Evolutionary conservation across 2,113 vertebrate species (phyloP), one percentile per base, ranked within the genome.

Genomic region (Picathartes gymnocephalus): DNA sequence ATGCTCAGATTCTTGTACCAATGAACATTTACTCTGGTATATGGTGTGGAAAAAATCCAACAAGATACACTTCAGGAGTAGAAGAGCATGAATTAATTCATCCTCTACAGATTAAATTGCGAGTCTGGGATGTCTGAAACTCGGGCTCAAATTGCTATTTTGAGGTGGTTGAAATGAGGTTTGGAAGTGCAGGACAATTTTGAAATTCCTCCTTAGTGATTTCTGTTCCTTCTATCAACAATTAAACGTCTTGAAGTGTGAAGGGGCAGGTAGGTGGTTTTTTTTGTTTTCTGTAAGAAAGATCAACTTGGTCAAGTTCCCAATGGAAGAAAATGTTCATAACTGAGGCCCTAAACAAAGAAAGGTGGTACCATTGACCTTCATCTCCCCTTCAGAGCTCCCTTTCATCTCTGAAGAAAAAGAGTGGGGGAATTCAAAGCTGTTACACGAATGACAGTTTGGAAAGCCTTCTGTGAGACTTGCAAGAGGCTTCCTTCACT

Each of bases 231-330:
- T 11, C 28, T 70, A n/a, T 57, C n/a, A 84, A 61, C 11, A 81
- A 23, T 39, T 76, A 56, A 39, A 42, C 1, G 4, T 5, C 28
- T 3, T 65, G 37, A 72, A 88, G 16, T 22, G 15, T 27, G 19
- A 28, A 60, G 31, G 12, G 6, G 7, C 4, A 70, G 42, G 7
- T 7, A 89, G 24, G 14, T 27, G 22, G 0, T 0, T 1, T 8
- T 64, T 48, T 93, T 51, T 81, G 12, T 12, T 66, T 93, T 66
- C 57, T 69, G 11, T 42, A 44, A 25, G 35, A 84, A 86, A 57
- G 16, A 51, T n/a, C 27, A 48, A 13, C 25, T 65, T 77, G 4
- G 24, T 91, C 30, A 65, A 61, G 6, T 25, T 91, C 56, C 72
- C n/a, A 61, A 0, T 30, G 37, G n/a, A 77, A 77, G 4, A 6